Evolutionary conservation across 2,113 vertebrate species (phyloP).

Genomic region (Todiramphus chloris): DNA sequence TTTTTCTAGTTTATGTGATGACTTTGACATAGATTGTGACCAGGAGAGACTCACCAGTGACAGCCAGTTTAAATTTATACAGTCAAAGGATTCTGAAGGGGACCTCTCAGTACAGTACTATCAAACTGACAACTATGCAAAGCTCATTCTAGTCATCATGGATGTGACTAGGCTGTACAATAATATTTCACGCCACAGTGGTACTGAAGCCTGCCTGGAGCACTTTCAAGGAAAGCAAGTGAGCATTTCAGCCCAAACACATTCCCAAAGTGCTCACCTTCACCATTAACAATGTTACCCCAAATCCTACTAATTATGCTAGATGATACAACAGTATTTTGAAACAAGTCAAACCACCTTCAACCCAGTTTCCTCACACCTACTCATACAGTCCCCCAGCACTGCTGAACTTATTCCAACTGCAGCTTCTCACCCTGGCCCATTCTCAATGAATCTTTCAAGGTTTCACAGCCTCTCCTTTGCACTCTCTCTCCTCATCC

Average conservation of each 20-base stretch:
- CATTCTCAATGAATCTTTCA: background rate
- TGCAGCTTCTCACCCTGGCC: background rate
- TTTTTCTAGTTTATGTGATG: background rate
- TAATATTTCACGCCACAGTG: background rate
- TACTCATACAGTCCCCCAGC: background rate
- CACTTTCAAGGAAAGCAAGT: background rate
- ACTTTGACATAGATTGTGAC: background rate
- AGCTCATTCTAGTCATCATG: background rate
- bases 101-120: background rate
- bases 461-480: background rate
- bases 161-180: background rate
- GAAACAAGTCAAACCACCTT: background rate
- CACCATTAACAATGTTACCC: background rate
- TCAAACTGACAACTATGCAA: background rate
- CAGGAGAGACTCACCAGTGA: background rate
- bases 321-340: background rate
- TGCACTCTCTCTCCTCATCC: background rate
- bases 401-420: rapidly evolving
- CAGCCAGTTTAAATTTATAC: background rate
- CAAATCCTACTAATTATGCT: background rate
- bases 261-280: background rate
- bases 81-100: background rate
- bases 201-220: background rate
- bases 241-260: background rate
- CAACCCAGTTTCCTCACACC: background rate